These are phyloP conservation scores for Petrophora chlorosata DNA, from an alignment of 2,888 invertebrate genomes.

Conservation along the genomic window DNA sequence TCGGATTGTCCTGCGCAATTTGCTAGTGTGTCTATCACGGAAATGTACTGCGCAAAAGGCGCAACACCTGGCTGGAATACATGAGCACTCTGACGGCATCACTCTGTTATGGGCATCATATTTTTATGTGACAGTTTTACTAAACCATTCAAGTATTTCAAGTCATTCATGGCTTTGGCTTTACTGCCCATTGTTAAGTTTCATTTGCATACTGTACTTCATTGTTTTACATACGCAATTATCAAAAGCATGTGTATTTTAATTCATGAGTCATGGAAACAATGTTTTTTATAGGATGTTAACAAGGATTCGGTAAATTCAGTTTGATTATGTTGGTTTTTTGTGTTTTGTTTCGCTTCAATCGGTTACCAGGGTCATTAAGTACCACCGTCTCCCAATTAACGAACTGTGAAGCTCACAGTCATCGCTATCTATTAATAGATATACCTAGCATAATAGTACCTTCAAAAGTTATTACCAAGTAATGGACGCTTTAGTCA, in stretches of 20 bases:
- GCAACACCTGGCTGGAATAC: too few species aligned
- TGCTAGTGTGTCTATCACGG: slow-evolving; percentile 24
- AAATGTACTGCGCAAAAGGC: slow-evolving; percentile 55
- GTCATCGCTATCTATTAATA: slow-evolving; percentile 1
- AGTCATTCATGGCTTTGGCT: slow-evolving; percentile 32
- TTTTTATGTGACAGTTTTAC: slow-evolving; percentile 53
- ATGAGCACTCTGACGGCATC: too few species aligned
- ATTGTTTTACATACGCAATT: slow-evolving; percentile 30
- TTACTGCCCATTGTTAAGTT: slow-evolving; percentile 33
- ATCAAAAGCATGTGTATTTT: neutral
- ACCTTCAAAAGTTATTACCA: neutral
- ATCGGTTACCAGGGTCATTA: slow-evolving; percentile 46
- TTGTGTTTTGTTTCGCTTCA: slow-evolving; percentile 57
- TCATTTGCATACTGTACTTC: slow-evolving; percentile 27
- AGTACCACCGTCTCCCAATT: slow-evolving; percentile 26
- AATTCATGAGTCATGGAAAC: slow-evolving; percentile 48
- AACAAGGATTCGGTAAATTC: slow-evolving; percentile 21
- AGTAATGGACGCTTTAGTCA: too few species aligned
- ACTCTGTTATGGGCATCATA: slow-evolving; percentile 42
- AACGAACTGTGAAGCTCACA: slow-evolving; percentile 13
- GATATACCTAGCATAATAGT: neutral
- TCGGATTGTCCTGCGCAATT: neutral
- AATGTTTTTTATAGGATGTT: slow-evolving; percentile 7
- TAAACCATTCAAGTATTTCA: slow-evolving; percentile 34
- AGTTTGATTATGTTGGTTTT: slow-evolving; percentile 52